These are phyloP conservation scores for Threskiornis aethiopicus DNA, from an alignment of 2,797 vertebrate species.

Conservation along the genomic window DNA sequence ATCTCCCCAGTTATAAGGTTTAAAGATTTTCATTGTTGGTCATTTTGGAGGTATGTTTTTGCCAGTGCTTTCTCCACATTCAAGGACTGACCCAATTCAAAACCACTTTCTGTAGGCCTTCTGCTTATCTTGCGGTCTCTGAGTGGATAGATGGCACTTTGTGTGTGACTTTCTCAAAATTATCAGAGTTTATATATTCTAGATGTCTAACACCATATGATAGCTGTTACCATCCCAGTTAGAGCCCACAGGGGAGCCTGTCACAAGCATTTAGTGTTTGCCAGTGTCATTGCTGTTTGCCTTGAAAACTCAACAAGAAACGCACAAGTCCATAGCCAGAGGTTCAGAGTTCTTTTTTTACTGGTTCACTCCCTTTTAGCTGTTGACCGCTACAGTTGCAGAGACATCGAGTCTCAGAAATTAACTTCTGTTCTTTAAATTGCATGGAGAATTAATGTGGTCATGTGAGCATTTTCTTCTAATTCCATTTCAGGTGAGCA, in stretches of 20 bases:
- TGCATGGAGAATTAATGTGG: neutral
- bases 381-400: neutral
- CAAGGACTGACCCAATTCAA: neutral
- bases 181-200: neutral
- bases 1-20: neutral
- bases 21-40: neutral
- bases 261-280: neutral
- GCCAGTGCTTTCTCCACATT: neutral
- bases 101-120: neutral
- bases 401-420: neutral
- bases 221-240: neutral
- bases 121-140: neutral
- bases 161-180: neutral
- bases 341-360: neutral
- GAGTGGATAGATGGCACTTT: neutral
- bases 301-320: neutral
- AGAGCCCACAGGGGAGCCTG: neutral
- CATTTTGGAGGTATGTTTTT: neutral
- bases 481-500: constrained; percentile 87
- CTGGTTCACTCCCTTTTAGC: neutral
- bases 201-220: neutral
- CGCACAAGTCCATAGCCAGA: neutral
- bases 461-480: neutral
- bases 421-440: neutral
- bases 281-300: neutral